A percentile compares a stretch with the other conserved stretches of the same genome.
phyloP scores from a whole-genome alignment of 1,140 invertebrate genomes.

The Pogonognathellus flavescens region DNA sequence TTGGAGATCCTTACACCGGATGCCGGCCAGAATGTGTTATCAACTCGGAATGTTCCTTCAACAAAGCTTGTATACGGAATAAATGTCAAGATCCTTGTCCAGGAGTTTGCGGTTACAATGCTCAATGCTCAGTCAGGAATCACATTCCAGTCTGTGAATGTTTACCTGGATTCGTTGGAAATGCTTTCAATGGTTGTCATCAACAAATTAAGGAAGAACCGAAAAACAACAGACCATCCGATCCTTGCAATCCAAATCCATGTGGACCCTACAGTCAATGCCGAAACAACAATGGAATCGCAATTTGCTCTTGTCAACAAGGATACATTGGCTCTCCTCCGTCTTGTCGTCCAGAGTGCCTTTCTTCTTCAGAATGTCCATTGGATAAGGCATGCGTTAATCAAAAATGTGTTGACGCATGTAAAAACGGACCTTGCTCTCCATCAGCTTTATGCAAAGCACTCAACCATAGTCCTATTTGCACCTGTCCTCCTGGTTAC shows the following conservation, averaged over 20 bases:
- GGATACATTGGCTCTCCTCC: slow-evolving; percentile 72
- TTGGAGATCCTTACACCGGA: slow-evolving; percentile 83
- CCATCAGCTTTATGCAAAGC: slow-evolving; percentile 77
- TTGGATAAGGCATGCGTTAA: slow-evolving; percentile 81
- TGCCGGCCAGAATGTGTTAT: slow-evolving; percentile 77
- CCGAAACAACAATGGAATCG: slow-evolving; percentile 72
- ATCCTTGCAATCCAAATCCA: slow-evolving; percentile 67
- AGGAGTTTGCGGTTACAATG: slow-evolving; percentile 69
- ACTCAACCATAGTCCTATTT: slow-evolving; percentile 70
- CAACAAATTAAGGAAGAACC: slow-evolving; percentile 66
- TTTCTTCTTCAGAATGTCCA: slow-evolving; percentile 80
- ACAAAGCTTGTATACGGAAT: slow-evolving; percentile 79
- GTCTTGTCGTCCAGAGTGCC: slow-evolving; percentile 79
- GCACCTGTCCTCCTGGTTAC: slow-evolving; percentile 74
- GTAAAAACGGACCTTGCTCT: slow-evolving; percentile 34
- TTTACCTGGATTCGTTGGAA: slow-evolving; percentile 78
- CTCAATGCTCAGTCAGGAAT: slow-evolving; percentile 75
- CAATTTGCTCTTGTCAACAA: slow-evolving; percentile 69
- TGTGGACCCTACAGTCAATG: slow-evolving; percentile 81
- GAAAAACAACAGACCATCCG: slow-evolving; percentile 62
- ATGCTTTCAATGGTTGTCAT: slow-evolving; percentile 78
- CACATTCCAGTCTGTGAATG: slow-evolving; percentile 83
- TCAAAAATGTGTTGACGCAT: slow-evolving; percentile 83
- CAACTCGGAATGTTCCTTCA: slow-evolving; percentile 76
- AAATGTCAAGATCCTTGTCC: slow-evolving; percentile 85